These are phyloP conservation scores for Idaea straminata DNA, from an alignment of 2,888 invertebrate species.

Conservation along the genomic window DNA sequence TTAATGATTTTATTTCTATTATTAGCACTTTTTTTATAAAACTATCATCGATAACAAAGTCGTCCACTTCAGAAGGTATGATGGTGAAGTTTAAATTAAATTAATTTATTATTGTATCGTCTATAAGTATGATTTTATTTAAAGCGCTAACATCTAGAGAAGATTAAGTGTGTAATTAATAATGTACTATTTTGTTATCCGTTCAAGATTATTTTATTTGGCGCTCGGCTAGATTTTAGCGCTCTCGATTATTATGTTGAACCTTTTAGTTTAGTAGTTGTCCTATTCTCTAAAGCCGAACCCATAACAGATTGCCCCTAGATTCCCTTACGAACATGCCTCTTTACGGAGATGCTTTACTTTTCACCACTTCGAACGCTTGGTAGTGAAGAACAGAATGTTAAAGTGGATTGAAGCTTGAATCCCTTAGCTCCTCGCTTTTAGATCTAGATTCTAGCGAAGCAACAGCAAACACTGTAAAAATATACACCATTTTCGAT, in stretches of 20 bases:
- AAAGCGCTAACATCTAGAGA: conserved; percentile 38
- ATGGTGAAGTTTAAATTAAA: conserved; percentile 39
- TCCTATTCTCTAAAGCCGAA: conserved; percentile 78
- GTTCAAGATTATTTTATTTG: neutral
- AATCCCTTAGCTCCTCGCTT: conserved; percentile 68
- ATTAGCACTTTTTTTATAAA: conserved; percentile 23
- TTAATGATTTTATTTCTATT: conserved; percentile 13
- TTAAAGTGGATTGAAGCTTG: conserved; percentile 59
- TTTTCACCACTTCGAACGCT: conserved; percentile 55
- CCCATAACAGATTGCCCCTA: conserved; percentile 68
- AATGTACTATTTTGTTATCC: conserved; percentile 3
- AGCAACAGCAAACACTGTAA: conserved; percentile 49
- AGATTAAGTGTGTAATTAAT: conserved; percentile 17
- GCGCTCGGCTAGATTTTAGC: conserved; percentile 31
- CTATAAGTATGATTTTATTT: conserved; percentile 27
- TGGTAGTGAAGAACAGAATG: conserved; percentile 53
- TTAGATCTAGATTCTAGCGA: conserved; percentile 54
- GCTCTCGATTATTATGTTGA: conserved; percentile 39
- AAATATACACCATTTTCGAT: conserved; percentile 43
- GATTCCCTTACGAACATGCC: conserved; percentile 51
- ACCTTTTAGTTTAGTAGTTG: conserved; percentile 60
- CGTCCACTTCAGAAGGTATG: conserved; percentile 60
- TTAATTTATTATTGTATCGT: conserved; percentile 50
- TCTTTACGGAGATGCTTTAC: conserved; percentile 57
- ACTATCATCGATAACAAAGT: conserved; percentile 38